A percentile compares a stretch with the other conserved stretches of the same genome.
Evolutionary conservation across 2,113 vertebrate genomes (phyloP).

Genomic region (Centropus unirufus): DNA sequence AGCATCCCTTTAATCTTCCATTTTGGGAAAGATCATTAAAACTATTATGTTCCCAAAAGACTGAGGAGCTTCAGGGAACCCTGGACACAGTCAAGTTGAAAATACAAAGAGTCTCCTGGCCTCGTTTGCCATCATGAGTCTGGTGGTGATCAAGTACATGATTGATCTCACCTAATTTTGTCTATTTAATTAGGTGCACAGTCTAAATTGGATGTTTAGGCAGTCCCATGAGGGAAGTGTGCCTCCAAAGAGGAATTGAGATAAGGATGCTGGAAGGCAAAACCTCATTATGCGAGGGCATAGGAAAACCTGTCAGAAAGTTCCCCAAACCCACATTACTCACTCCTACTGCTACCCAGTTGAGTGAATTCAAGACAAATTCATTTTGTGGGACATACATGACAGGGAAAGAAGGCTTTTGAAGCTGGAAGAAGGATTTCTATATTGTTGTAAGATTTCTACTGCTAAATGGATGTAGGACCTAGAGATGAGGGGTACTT

Average conservation of each 20-base stretch:
- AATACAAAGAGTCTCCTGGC: neutral
- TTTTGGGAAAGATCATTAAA: neutral
- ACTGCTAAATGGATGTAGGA: neutral
- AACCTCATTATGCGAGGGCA: rapidly evolving
- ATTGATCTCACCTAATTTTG: neutral
- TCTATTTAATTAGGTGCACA: neutral
- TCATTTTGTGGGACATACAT: neutral
- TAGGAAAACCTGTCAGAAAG: neutral
- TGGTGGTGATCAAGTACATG: neutral
- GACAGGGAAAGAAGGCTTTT: neutral
- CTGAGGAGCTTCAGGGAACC: neutral
- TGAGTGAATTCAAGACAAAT: neutral
- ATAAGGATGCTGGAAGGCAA: neutral
- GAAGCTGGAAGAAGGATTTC: neutral
- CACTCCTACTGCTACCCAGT: neutral
- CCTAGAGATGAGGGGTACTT: neutral
- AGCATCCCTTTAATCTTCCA: neutral
- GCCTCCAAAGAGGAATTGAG: neutral
- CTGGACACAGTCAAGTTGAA: neutral
- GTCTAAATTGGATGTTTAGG: neutral
- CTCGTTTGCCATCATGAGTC: neutral
- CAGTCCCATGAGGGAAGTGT: neutral
- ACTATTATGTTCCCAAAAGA: neutral
- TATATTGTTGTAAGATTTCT: neutral
- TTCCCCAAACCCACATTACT: neutral